Evolutionary conservation across 2,888 invertebrate species (phyloP).

Genomic region (Spicauda simplicius): DNA sequence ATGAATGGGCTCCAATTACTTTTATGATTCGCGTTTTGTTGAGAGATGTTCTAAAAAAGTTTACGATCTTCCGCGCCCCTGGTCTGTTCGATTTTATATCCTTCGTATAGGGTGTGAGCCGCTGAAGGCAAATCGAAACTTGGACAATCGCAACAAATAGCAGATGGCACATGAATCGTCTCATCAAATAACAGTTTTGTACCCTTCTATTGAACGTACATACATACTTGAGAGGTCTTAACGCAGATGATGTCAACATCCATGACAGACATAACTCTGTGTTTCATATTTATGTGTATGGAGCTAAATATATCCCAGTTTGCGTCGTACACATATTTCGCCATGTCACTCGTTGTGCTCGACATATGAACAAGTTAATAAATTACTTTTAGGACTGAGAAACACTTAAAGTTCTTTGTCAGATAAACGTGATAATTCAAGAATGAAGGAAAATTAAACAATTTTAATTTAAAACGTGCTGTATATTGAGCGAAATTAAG

Average conservation of each 20-base stretch:
- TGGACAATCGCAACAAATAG: constrained; percentile 60
- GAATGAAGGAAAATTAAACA: constrained; percentile 28
- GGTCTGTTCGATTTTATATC: constrained; percentile 69
- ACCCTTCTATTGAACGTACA: constrained; percentile 13
- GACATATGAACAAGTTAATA: constrained; percentile 28
- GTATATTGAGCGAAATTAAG: constrained; percentile 21
- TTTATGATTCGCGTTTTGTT: constrained; percentile 84
- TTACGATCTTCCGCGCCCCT: constrained; percentile 77
- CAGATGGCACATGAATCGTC: constrained; percentile 67
- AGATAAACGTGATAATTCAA: constrained; percentile 26
- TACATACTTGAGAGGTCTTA: background rate
- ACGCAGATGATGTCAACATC: constrained; percentile 18
- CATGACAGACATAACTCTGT: background rate
- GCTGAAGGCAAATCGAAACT: constrained; percentile 52
- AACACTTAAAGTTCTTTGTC: constrained; percentile 30
- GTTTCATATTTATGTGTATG: constrained; percentile 11
- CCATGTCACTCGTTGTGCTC: constrained; percentile 11
- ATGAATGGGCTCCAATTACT: constrained; percentile 85
- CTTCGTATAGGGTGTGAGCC: constrained; percentile 59
- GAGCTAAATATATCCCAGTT: constrained; percentile 13
- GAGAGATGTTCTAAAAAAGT: constrained; percentile 78
- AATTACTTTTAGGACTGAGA: constrained; percentile 26
- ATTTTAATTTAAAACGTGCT: constrained; percentile 25
- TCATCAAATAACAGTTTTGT: constrained; percentile 30
- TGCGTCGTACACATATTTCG: constrained; percentile 17